Conservation (phyloP, 2,113 vertebrate genomes). For the Poecilia latipinna region DNA sequence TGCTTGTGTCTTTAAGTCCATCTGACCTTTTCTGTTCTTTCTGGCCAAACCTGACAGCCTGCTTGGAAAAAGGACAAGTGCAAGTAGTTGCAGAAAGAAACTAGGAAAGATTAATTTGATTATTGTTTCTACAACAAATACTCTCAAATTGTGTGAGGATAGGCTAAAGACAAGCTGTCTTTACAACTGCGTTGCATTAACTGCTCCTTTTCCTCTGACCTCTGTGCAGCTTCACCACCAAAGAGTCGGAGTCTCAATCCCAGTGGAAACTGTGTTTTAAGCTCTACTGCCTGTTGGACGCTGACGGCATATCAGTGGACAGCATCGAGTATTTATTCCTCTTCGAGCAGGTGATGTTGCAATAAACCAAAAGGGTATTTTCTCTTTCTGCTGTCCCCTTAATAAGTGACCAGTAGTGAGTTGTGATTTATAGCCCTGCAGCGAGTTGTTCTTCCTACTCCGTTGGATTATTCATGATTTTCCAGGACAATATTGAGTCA, state of each 20-base stretch:
- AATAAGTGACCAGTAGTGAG: constrained; percentile 20
- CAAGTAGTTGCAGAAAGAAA: no score
- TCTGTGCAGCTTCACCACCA: constrained; percentile 77
- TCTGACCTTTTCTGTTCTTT: no score
- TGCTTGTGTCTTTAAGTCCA: no score
- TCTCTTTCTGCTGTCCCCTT: not conserved
- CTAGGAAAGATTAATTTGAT: no score
- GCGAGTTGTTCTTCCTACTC: constrained; percentile 47
- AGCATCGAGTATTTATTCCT: constrained; percentile 91
- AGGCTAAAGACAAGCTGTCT: constrained; percentile 45
- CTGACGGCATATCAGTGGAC: constrained; percentile 86
- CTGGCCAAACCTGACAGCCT: constrained; percentile 50
- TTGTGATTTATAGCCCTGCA: constrained; percentile 37
- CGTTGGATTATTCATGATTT: constrained; percentile 39
- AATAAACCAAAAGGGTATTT: constrained; percentile 20
- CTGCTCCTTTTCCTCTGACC: constrained; percentile 21
- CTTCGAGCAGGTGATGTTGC: constrained; percentile 88
- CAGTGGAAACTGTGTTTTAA: constrained; percentile 90
- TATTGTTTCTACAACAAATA: no score
- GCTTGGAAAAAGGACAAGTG: not conserved
- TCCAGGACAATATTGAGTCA: constrained; percentile 32
- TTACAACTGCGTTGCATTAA: constrained; percentile 1
- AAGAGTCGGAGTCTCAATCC: constrained; percentile 79
- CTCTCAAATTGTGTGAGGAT: constrained; percentile 9
- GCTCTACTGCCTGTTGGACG: constrained; percentile 90